These are phyloP conservation scores for Limnephilus lunatus DNA, from an alignment of 2,888 invertebrate genomes.

Conservation along the genomic window DNA sequence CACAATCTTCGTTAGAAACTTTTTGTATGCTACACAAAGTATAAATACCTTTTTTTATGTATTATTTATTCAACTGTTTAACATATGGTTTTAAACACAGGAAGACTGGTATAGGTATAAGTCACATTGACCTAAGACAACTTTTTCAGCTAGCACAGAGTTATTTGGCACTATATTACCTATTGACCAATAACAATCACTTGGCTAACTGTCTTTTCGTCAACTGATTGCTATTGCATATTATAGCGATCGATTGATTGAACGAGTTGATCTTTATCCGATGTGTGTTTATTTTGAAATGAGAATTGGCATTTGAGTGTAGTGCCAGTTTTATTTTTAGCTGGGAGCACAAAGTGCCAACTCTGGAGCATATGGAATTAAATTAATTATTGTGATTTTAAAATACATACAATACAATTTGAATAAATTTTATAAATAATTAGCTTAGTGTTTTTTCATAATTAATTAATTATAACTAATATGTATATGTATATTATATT, in stretches of 20 bases:
- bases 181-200: not conserved
- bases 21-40: not conserved
- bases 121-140: constrained; percentile 14
- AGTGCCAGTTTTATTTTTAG: constrained; percentile 49
- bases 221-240: not conserved
- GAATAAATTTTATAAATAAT: not conserved
- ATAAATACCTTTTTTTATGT: not conserved
- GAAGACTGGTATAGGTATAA: not conserved
- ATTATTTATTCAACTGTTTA: constrained; percentile 67
- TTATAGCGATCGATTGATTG: not conserved
- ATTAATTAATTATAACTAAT: not conserved
- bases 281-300: constrained; percentile 55
- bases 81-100: not conserved
- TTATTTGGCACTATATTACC: constrained; percentile 26
- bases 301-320: constrained; percentile 53
- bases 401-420: not conserved
- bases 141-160: not conserved
- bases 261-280: constrained; percentile 37
- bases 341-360: not conserved
- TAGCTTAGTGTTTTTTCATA: not conserved
- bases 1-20: not conserved
- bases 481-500: too few species aligned
- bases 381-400: not conserved
- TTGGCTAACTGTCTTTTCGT: not conserved
- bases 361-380: not conserved